Evolutionary conservation across 2,113 vertebrate genomes (phyloP), one percentile per base, ranked within the genome.

Genomic region (Manacus vitellinus): DNA sequence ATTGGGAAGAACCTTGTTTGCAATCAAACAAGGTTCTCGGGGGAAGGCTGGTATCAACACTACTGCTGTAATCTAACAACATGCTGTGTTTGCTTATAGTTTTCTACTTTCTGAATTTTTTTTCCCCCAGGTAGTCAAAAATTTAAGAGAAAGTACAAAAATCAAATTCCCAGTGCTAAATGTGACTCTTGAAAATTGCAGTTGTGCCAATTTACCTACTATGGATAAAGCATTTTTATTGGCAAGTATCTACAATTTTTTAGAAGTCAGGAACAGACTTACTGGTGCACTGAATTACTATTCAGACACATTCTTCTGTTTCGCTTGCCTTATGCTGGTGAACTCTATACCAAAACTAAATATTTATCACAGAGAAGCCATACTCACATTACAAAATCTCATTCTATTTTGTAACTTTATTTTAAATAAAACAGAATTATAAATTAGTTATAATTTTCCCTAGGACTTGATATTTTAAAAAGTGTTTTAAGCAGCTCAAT

Each of bases 91-190:
- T 90, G 54, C 75, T 71, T 33, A 41, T 4, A 74, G 47, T 49
- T 85, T 84, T 84, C 77, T n/a, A 88, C 44, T 41, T 83, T 6
- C 28, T 23, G 10, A 10, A 10, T 14, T 27, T 44, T 58, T 58
- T 55, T 85, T 61, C 27, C 2, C 33, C 28, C 30, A 61, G 63
- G 62, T 62, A 95, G 46, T 44, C 51, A 88, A 93, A 86, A 93
- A 81, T 73, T 43, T 24, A 88, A 51, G 70, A 85, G 46, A 68
- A 81, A 81, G 55, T 54, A 93, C 31, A 95, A 94, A 77, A 94
- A 92, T 68, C 55, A 92, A 96, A 15, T 33, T 41, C 80, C 35
- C 68, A 68, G 47, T 61, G 49, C 6, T 73, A 81, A 78, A 77
- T 11, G 43, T 35, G 51, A 81, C 68, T 91, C 51, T 21, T 3